phyloP scores from a whole-genome alignment of 2,888 invertebrate species.

The Orthonychiurus folsomi region DNA sequence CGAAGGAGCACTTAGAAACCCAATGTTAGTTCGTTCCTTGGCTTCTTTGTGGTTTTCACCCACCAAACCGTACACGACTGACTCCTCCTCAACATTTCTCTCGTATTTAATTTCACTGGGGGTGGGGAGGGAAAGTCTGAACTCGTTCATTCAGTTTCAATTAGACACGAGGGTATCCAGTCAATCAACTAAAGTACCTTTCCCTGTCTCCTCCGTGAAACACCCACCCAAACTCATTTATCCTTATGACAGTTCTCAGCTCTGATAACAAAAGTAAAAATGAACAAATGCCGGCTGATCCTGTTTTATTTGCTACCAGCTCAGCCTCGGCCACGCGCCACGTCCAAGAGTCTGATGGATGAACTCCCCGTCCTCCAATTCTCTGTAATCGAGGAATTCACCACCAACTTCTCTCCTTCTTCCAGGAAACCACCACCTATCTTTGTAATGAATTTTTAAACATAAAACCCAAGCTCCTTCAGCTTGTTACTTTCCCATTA shows the following conservation, averaged over 20 bases:
- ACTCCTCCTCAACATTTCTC: background rate
- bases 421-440: background rate
- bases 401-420: too few relatives aligned
- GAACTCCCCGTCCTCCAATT: background rate
- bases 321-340: background rate
- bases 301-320: background rate
- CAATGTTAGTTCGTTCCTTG: background rate
- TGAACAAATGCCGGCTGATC: background rate
- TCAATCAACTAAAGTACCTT: conserved; percentile 19
- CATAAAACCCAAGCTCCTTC: background rate
- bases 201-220: background rate
- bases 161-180: conserved; percentile 20
- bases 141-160: conserved; percentile 19
- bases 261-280: conserved; percentile 6
- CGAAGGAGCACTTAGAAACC: background rate
- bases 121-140: conserved; percentile 6
- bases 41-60: background rate
- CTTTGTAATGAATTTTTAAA: background rate
- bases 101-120: background rate
- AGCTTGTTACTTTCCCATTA: background rate
- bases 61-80: background rate
- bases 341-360: background rate
- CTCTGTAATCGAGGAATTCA: background rate
- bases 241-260: conserved; percentile 1
- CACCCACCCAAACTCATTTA: background rate